Base-by-base conservation (phyloP, 2,888 invertebrate genomes). In the Chrysopilus asiliformis region DNA sequence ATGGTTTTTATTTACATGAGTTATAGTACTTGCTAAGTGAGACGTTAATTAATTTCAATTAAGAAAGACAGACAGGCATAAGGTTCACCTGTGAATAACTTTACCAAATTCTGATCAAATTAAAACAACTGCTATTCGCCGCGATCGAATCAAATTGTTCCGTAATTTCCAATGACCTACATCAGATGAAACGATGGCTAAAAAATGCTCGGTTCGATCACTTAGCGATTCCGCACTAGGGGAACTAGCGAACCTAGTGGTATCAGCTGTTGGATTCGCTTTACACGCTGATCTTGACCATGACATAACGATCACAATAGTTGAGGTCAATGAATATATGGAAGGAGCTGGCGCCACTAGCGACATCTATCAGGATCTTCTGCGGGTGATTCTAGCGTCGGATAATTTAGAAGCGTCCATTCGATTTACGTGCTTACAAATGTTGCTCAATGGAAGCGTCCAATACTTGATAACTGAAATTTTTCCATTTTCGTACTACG, bases 401-500 rank as follows among this genome's bases (percentile, higher is more conserved):
- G 74, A 76, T 48, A 74, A 74, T 53, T 57, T 79, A 42, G 79
- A 79, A 43, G 77, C 79, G 2, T 70, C 73, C 2, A 70, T 76
- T 48, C 66, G 79, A 50, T 78, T 72, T 54, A 74, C 68, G 45
- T 74, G 77, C 38, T 66, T 79, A 56, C 68, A 72, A 49, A 63
- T 78, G 49, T 55, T 79, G 40, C 66, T 79, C 37, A 72, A 74
- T 52, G 69, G 72, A 43, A 76, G 76, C 42, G 74, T 79, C 1
- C 72, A 73, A 46, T 71, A 68, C 47, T 56, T 79, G 35, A 70
- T 74, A 9, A 77, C 76, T 1, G 79, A 78, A 25, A 71, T 76
- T 31, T 79, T 79, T 57, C 79, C 79, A 1, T 70, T 72, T 47
- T 74, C 72, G n/a, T 79, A 76, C 57, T 77, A 79, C 53, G 71